Evolutionary conservation across 2,113 vertebrate species (phyloP), one percentile per base, ranked within the genome.

Genomic region (Dasyurus viverrinus): DNA sequence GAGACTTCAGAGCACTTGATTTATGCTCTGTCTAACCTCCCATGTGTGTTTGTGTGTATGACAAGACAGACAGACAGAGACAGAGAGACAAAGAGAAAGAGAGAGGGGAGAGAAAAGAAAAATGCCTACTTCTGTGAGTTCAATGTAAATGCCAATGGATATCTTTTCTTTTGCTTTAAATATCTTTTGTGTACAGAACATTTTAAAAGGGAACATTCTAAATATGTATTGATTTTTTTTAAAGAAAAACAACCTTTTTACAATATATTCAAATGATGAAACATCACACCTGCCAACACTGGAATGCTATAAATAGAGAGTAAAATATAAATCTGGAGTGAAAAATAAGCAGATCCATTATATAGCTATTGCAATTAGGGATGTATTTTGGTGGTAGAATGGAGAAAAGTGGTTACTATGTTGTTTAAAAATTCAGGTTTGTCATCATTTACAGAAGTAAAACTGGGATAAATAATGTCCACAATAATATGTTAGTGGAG

Each of bases 251-350:
- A 90, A 90, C 54, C 94, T 96, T 95, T 96, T 97, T 94, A 92
- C 48, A 46, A 92, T 96, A 91, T 84, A 95, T 95, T 97, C 92
- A 96, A 95, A 92, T 96, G 95, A 97, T 94, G 94, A 96, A 94
- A 90, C 84, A 96, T 96, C 93, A 96, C 96, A 97, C 97, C 97
- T 97, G 96, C 97, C 96, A 97, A 92, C 92, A 95, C 27, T 95
- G 92, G 97, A 97, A 95, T 89, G 36, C 94, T 97, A 96, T 97
- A 97, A 98, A 97, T 97, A 97, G 96, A 96, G 89, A 95, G 47
- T 92, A 76, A 96, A 96, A 91, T 93, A 91, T 91, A 97, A 96
- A 94, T 96, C 89, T 54, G 94, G 91, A 90, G 92, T 95, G 92
- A 94, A 96, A 97, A 96, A 93, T 92, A 97, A 93, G 92, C 89